Evolutionary conservation across 2,888 invertebrate genomes (phyloP).

Genomic region (Lycophotia porphyrea): DNA sequence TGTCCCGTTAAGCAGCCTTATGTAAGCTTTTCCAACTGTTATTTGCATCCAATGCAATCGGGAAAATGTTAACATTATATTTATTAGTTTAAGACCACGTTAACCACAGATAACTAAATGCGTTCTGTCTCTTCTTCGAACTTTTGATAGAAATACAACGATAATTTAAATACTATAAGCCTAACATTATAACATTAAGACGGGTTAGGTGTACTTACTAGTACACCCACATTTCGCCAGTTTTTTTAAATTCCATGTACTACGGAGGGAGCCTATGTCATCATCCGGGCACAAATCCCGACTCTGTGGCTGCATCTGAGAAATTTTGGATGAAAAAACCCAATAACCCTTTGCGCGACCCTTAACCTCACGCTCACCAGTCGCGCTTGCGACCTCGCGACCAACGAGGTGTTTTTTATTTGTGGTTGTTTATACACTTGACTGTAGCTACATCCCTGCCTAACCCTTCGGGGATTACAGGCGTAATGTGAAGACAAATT

Average conservation of each 20-base stretch:
- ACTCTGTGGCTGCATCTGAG: no score
- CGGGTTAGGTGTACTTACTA: no score
- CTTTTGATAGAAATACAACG: neutral
- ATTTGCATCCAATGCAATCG: constrained; percentile 5
- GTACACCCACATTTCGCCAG: no score
- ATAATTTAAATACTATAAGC: neutral
- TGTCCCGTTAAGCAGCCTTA: neutral
- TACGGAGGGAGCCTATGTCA: no score
- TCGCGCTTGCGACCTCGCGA: no score
- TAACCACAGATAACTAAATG: neutral
- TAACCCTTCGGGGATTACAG: neutral
- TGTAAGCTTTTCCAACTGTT: neutral
- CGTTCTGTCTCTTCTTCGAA: neutral
- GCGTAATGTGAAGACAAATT: neutral
- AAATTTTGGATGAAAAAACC: no score
- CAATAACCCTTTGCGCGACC: no score
- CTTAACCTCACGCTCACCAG: no score
- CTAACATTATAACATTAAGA: no score
- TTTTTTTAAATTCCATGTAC: no score
- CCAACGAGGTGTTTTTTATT: no score
- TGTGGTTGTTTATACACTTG: neutral
- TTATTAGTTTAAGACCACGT: neutral
- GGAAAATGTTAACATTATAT: neutral
- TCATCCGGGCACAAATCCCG: no score
- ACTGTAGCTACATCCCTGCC: neutral